Base-by-base conservation (phyloP, 2,113 vertebrate species). In the Hydrolagus affinis region DNA sequence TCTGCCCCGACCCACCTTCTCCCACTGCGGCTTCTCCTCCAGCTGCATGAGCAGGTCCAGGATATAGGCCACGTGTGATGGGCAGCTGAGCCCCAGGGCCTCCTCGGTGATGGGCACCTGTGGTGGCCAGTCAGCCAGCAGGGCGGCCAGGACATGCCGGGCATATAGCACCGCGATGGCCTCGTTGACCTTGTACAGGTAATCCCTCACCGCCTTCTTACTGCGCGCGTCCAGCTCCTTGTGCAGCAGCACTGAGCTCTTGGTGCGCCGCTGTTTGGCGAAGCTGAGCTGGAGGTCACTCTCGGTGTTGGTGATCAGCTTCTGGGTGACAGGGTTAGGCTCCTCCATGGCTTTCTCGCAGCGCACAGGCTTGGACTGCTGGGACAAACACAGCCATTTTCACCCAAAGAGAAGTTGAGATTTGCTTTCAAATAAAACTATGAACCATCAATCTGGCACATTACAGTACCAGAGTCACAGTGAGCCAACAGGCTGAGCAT, bases 11-110 rank as follows among this genome's bases (percentile, higher is more conserved):
- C 88, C 89, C 90, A 98, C 98, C 96, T 95, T 98, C 88, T 99
- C 98, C 95, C 97, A 98, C 0, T 96, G 89, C 0, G 93, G 94
- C 87, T 94, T 96, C 87, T 99, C 98, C 89, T 99, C 97, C 68
- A 99, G 94, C 91, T 99, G 97, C 97, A 99, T 96, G 21, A 99
- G 91, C 97, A 98, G 98, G 89, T 99, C 97, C 91, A 99, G 92
- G 87, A 99, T 97, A 89, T 99, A 98, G 11, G 97, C 96, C 95
- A 99, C 97, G 71, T 99, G 97, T 1, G 98, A 97, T 3, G 97
- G 95, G 0, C 97, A 96, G 14, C 92, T 98, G 72, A 99, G 93
- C 70, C 98, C 96, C 75, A 99, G 91, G 86, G 95, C 93, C 85
- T 98, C 97, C 87, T 98, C 96, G 0, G 93, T 96, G 87, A 99